Percentiles rank a stretch among this genome's conserved stretches.
These are phyloP conservation scores for Indicator indicator DNA, from an alignment of 2,113 vertebrate species.

Conservation along the genomic window DNA sequence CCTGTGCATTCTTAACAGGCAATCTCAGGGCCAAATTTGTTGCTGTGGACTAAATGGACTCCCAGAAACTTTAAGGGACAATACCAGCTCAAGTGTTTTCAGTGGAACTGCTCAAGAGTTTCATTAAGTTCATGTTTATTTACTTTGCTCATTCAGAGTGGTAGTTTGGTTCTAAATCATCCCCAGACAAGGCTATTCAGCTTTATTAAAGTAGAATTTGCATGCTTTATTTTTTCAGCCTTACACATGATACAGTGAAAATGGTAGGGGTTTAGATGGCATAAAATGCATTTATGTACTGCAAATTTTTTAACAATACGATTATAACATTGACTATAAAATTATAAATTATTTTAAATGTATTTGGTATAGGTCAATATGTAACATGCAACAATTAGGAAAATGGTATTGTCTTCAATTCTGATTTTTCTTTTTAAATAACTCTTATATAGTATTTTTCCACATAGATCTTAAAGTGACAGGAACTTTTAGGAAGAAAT, in stretches of 20 bases:
- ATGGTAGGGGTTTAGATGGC: accelerated
- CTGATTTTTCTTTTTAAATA: not conserved
- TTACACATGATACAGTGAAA: not conserved
- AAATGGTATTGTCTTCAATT: not conserved
- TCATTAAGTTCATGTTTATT: not conserved
- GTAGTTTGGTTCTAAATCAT: not conserved
- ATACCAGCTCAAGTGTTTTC: not conserved
- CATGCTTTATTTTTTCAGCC: not conserved
- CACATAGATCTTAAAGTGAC: not conserved
- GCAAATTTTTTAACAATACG: not conserved
- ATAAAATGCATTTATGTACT: not conserved
- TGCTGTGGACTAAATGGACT: not conserved
- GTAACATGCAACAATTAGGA: not conserved
- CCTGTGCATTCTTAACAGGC: not conserved
- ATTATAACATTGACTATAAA: not conserved
- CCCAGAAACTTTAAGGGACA: not conserved
- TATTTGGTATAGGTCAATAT: not conserved
- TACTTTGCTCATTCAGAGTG: not conserved
- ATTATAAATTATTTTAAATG: not conserved
- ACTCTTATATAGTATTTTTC: not conserved
- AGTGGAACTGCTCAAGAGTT: not conserved
- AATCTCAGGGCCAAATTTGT: not conserved
- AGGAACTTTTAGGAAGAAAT: not conserved
- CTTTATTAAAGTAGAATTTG: not conserved
- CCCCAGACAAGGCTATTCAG: too few species aligned